Conservation (phyloP, 2,888 invertebrate species). For the Drosophila colorata region DNA sequence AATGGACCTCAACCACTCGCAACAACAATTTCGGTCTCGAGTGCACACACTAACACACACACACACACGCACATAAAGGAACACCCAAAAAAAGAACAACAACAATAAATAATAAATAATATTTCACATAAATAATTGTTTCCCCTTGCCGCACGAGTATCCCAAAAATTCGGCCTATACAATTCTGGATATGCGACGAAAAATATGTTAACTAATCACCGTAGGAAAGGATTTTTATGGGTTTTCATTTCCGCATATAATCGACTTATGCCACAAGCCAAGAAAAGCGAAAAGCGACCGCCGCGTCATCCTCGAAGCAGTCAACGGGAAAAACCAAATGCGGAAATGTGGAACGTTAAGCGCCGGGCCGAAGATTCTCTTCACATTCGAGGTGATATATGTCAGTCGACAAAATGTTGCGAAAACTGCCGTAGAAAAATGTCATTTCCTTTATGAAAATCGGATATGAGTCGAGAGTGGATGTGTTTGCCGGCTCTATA, state of each 20-base stretch:
- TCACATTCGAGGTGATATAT: conserved; percentile 70
- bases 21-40: conserved; percentile 31
- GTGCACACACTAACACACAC: conserved; percentile 5
- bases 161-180: conserved; percentile 20
- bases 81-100: conserved; percentile 47
- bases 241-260: conserved; percentile 84
- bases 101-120: conserved; percentile 83
- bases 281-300: conserved; percentile 5
- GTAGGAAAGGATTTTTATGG: conserved; percentile 85
- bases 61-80: conserved; percentile 19
- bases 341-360: conserved; percentile 85
- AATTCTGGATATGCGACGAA: conserved; percentile 46
- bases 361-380: conserved; percentile 42
- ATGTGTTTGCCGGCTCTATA: conserved; percentile 39
- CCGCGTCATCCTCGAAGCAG: conserved; percentile 83
- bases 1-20: conserved; percentile 67
- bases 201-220: conserved; percentile 85
- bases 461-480: conserved; percentile 65
- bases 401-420: conserved; percentile 52
- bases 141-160: conserved; percentile 59
- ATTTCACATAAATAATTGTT: conserved; percentile 85
- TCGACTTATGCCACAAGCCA: conserved; percentile 65
- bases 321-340: conserved; percentile 85
- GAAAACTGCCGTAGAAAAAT: conserved; percentile 65
- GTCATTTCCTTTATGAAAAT: conserved; percentile 77